A percentile compares a stretch with the other conserved stretches of the same genome.
phyloP scores from a whole-genome alignment of 2,888 invertebrate genomes.

The Coremacera marginata region DNA sequence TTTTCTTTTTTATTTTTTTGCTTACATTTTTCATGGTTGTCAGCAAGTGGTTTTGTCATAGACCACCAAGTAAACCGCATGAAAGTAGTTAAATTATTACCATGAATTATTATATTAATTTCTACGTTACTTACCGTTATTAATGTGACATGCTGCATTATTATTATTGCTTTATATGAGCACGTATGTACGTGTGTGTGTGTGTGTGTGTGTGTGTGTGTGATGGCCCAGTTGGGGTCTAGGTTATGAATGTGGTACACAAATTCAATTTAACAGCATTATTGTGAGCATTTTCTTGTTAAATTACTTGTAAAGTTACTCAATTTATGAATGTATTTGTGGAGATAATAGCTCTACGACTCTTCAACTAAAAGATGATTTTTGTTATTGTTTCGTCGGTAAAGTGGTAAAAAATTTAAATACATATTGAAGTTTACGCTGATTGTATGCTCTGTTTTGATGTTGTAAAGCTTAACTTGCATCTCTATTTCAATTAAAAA shows the following conservation, averaged over 20 bases:
- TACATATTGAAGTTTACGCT: too few relatives aligned
- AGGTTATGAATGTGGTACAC: not conserved
- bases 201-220: not conserved
- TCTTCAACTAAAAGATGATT: too few relatives aligned
- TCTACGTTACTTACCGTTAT: conserved; percentile 25
- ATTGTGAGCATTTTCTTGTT: not conserved
- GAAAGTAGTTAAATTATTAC: conserved; percentile 32
- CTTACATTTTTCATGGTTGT: conserved; percentile 14
- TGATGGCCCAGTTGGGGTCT: not conserved
- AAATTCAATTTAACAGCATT: conserved; percentile 1
- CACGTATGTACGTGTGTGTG: not conserved
- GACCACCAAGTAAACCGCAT: conserved; percentile 21
- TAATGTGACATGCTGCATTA: conserved; percentile 37
- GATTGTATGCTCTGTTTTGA: too few relatives aligned
- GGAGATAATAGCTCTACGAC: too few relatives aligned
- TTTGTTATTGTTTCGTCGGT: too few relatives aligned
- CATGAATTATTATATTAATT: conserved; percentile 38
- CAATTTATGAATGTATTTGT: too few relatives aligned
- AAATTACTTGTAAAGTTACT: not conserved
- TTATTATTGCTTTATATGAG: conserved; percentile 26
- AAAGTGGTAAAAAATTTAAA: too few relatives aligned
- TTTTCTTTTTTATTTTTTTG: not conserved
- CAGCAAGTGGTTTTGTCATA: conserved; percentile 26
- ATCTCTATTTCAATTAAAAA: conserved; percentile 39
- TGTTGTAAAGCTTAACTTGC: conserved; percentile 12